Evolutionary conservation across 2,888 invertebrate species (phyloP).

Genomic region (Alloscopus bannaensis): DNA sequence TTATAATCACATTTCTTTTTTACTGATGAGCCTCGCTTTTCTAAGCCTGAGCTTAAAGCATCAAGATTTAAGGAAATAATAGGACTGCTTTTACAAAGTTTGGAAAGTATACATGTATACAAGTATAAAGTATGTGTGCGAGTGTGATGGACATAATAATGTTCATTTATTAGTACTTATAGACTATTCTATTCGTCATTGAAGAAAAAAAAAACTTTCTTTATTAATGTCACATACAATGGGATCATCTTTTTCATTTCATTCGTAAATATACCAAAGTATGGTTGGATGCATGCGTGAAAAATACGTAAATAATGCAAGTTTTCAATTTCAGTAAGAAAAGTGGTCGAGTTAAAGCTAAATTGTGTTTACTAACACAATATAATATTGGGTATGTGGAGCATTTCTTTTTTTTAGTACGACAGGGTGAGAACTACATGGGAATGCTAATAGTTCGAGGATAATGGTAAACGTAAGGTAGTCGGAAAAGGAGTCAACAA

Average conservation of each 20-base stretch:
- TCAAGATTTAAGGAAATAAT: conserved; percentile 18
- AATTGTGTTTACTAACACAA: no score
- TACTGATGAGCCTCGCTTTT: neutral
- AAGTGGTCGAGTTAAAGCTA: no score
- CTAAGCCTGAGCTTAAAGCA: neutral
- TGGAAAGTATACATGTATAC: conserved; percentile 17
- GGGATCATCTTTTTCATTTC: conserved; percentile 11
- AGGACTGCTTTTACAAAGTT: no score
- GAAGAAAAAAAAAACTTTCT: neutral
- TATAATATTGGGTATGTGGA: no score
- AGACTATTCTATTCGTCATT: neutral
- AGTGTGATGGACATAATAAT: neutral
- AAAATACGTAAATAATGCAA: conserved; percentile 10
- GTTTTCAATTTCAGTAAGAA: no score
- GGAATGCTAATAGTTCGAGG: no score
- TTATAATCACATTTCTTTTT: neutral
- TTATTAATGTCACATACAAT: conserved; percentile 9
- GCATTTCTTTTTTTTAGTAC: no score
- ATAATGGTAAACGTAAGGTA: no score
- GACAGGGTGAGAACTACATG: no score
- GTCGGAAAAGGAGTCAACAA: no score
- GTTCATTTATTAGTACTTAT: no score
- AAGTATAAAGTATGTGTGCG: neutral
- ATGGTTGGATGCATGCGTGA: conserved; percentile 5
- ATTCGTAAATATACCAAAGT: neutral